A percentile compares a stretch with the other conserved stretches of the same genome.
Evolutionary conservation across 2,113 vertebrate genomes (phyloP).

Genomic region (Xyrauchen texanus): DNA sequence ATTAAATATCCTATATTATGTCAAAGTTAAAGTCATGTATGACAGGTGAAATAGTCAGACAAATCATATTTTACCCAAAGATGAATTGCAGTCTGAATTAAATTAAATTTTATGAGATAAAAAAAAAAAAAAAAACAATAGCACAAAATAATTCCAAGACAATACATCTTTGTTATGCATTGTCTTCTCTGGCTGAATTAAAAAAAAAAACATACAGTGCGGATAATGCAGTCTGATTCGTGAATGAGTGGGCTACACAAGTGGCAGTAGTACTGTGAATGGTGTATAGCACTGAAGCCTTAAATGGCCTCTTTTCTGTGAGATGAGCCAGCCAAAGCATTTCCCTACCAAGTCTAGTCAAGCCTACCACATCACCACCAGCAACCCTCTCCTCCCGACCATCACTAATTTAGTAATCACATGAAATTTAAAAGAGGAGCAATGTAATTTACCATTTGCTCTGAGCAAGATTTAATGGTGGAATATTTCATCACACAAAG

Average conservation of each 20-base stretch:
- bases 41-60: no score
- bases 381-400: conserved; percentile 49
- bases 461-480: conserved; percentile 59
- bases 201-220: no score
- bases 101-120: no score
- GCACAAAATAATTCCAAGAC: no score
- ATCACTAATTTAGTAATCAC: conserved; percentile 61
- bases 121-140: no score
- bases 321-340: conserved; percentile 41
- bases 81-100: no score
- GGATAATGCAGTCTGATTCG: no score
- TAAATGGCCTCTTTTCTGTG: conserved; percentile 24
- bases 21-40: no score
- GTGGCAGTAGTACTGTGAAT: conserved; percentile 20
- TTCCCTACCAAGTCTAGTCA: conserved; percentile 41
- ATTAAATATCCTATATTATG: no score
- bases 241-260: conserved; percentile 8
- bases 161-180: no score
- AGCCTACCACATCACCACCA: conserved; percentile 39
- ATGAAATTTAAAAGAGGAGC: conserved; percentile 55
- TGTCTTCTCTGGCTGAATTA: no score
- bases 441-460: conserved; percentile 58
- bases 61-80: no score
- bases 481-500: conserved; percentile 59
- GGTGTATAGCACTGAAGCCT: not conserved